Evolutionary conservation across 2,797 vertebrate genomes (phyloP), one percentile per base, ranked within the genome.

Genomic region (Bovichtus variegatus): DNA sequence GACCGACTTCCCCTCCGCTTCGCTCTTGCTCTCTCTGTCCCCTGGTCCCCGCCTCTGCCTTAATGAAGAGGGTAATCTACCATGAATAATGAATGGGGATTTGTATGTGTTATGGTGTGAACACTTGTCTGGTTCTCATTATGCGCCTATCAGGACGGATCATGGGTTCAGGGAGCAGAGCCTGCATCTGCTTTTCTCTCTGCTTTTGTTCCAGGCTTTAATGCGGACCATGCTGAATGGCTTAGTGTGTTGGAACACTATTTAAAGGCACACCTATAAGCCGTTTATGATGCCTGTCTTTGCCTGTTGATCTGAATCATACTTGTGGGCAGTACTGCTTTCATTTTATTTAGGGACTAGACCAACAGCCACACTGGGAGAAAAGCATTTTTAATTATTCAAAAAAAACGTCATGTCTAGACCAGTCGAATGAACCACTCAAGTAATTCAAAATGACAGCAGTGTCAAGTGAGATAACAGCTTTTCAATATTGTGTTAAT

Each of bases 71-170:
- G 81, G 80, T 94, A 94, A 95, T 94, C 92, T 89, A 16, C 87
- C 90, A 84, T 94, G 92, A 93, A 94, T 94, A 95, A 94, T 93
- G 92, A 94, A 92, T 90, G 87, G 83, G 88, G 90, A 92, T 93
- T 87, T 94, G 88, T 90, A 91, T 87, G 91, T 91, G 91, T 92
- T 92, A 87, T 81, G 83, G 88, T 94, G 90, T 92, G 91, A 94
- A 93, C 85, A 82, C 88, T 89, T 86, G 90, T 93, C 93, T 93
- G 94, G 76, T 92, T 93, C 91, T 93, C 92, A 93, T 94, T 94
- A 94, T 91, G 91, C 55, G 81, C 84, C 91, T 93, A 93, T 94
- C 92, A 92, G 89, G 82, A 80, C 4, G 80, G 89, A 93, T 95
- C 93, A 93, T 68, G 81, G 85, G 87, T 91, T 89, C 83, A 88